Conservation (phyloP, 2,113 vertebrate species). For the Zapus hudsonius region DNA sequence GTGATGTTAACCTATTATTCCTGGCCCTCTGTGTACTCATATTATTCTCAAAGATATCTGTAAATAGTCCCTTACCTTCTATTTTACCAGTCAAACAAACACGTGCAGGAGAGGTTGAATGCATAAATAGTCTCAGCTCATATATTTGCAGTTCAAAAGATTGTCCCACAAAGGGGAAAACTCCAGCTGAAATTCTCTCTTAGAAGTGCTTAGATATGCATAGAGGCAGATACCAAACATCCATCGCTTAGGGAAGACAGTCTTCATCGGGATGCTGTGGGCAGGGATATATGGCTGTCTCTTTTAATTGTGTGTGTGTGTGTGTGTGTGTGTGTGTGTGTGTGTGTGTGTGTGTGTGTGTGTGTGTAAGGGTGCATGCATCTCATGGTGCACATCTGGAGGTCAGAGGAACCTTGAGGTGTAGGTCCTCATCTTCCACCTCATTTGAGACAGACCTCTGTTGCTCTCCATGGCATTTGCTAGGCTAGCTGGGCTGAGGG, state of each 20-base stretch:
- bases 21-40: constrained; percentile 62
- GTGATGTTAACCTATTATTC: constrained; percentile 75
- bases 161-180: constrained; percentile 57
- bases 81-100: constrained; percentile 75
- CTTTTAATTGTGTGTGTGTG: no score
- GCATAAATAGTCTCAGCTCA: constrained; percentile 52
- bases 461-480: no score
- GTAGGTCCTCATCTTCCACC: no score
- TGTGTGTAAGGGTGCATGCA: no score
- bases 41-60: constrained; percentile 73
- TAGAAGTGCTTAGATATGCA: constrained; percentile 37
- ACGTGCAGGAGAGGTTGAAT: constrained; percentile 59
- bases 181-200: constrained; percentile 17
- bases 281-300: no score
- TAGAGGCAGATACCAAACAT: constrained; percentile 21
- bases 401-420: no score
- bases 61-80: constrained; percentile 74
- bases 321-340: no score
- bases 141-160: constrained; percentile 78
- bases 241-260: background rate
- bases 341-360: no score
- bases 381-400: no score
- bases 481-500: no score
- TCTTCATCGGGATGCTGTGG: accelerated
- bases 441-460: no score